A percentile compares a stretch with the other conserved stretches of the same genome.
Conservation (phyloP, 2,888 invertebrate genomes). For the Chymomyza fuscimana region DNA sequence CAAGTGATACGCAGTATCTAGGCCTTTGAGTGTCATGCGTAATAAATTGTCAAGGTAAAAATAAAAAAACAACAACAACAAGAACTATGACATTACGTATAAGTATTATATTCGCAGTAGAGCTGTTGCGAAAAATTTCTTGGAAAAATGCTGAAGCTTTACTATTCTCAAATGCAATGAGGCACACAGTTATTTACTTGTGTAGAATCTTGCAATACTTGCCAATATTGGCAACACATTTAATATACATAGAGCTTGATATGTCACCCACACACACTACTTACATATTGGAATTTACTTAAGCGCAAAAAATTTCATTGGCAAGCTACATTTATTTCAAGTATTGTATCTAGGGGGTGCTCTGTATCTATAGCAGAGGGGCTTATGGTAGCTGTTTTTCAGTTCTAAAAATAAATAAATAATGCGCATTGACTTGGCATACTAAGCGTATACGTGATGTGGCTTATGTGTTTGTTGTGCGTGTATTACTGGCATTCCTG, state of each 20-base stretch:
- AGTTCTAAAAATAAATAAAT: conserved; percentile 50
- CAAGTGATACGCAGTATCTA: background rate
- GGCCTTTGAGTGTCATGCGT: background rate
- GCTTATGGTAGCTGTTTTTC: background rate
- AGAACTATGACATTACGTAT: too few species aligned
- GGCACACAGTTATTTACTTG: background rate
- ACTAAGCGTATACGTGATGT: conserved; percentile 63
- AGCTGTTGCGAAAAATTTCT: too few species aligned
- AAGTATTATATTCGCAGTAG: too few species aligned
- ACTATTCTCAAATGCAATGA: background rate
- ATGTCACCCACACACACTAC: background rate
- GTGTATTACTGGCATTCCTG: background rate
- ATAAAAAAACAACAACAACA: background rate
- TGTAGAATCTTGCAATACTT: background rate
- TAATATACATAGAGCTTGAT: background rate
- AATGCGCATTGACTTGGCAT: conserved; percentile 43
- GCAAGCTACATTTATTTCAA: too few species aligned
- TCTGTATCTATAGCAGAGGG: background rate
- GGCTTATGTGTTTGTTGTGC: conserved; percentile 17
- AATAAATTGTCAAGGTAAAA: background rate
- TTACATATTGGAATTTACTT: background rate
- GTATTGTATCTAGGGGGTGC: too few species aligned
- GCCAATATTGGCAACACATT: background rate
- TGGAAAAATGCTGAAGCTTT: background rate
- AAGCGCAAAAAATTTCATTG: background rate